Evolutionary conservation across 37 sponge, comb jelly and placozoan genomes (phyloP).

Genomic region (Cliona cf. orientalis): DNA sequence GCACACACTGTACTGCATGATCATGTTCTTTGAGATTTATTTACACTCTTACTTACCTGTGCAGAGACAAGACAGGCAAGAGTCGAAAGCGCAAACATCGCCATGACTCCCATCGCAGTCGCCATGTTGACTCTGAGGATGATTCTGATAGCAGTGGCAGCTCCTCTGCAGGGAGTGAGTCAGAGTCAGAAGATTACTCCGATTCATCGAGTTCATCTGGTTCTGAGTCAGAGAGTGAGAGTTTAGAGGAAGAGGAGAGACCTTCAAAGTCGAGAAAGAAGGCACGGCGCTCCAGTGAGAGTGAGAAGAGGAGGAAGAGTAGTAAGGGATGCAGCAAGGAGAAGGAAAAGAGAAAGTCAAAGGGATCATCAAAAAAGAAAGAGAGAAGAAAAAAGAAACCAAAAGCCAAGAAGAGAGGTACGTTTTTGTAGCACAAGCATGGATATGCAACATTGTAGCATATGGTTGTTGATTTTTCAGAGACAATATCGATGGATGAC

Average conservation of each 20-base stretch:
- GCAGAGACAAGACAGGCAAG: constrained; percentile 16
- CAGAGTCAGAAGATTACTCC: background rate
- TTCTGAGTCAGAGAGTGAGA: background rate
- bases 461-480: background rate
- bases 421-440: background rate
- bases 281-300: constrained; percentile 14
- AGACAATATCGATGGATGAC: constrained; percentile 72
- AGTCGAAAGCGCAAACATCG: constrained; percentile 23
- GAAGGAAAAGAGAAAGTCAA: constrained; percentile 7
- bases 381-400: background rate
- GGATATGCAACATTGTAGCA: background rate
- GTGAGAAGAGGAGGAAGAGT: constrained; percentile 10
- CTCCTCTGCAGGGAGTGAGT: constrained; percentile 14
- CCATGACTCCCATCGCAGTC: constrained; percentile 17
- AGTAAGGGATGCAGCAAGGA: constrained; percentile 6
- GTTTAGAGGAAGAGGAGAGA: constrained; percentile 17
- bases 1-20: too few species aligned
- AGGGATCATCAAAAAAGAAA: background rate
- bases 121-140: constrained; percentile 2
- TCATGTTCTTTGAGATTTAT: too few species aligned
- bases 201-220: background rate
- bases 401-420: background rate
- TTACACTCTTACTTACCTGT: background rate
- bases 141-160: background rate
- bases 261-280: background rate